Base-by-base conservation (phyloP, 2,888 invertebrate species). In the Agriopis aurantiaria region DNA sequence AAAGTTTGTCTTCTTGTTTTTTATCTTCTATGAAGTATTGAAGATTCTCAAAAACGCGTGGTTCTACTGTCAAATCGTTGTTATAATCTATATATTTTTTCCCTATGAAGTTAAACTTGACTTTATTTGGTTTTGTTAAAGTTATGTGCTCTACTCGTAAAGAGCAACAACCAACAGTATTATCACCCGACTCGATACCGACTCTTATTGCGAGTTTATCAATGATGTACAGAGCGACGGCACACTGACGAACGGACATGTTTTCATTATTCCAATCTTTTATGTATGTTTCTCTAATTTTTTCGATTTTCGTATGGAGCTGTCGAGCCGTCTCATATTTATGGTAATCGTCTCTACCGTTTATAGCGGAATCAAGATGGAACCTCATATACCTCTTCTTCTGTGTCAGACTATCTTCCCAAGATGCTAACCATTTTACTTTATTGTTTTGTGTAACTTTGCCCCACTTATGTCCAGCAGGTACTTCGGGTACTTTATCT, bases 331-430 rank as follows among this genome's bases (percentile, higher is more conserved):
- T 48, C 48, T 48, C 48, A 48, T 48, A 48, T 48, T 48, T 48
- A 12, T 48, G 48, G 48, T 48, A 48, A 12, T 48, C 48, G 12
- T 48, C 12, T 48, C 5, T 65, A 65, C 60, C 60, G 68, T 33
- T 60, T 52, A 40, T 48, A 12, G 12, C 48, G 12, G 48, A 48
- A n/a, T 48, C n/a, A 48, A 12, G 48, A 48, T 48, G 48, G n/a
- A 48, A 48, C n/a, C n/a, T 12, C 48, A 48, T 48, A 48, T 12
- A 12, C 11, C 12, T 12, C 12, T 5, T 12, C 12, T 11, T 48
- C 33, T 33, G 33, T 48, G 12, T n/a, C 3, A 12, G 48, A 48
- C 48, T 48, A 48, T 48, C 48, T 48, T 48, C n/a, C 48, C 48
- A 48, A 12, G 48, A 12, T 11, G 48, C 48, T 48, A 48, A 12